phyloP scores from a whole-genome alignment of 1,140 invertebrate genomes.

The Drosophila bipectinata region DNA sequence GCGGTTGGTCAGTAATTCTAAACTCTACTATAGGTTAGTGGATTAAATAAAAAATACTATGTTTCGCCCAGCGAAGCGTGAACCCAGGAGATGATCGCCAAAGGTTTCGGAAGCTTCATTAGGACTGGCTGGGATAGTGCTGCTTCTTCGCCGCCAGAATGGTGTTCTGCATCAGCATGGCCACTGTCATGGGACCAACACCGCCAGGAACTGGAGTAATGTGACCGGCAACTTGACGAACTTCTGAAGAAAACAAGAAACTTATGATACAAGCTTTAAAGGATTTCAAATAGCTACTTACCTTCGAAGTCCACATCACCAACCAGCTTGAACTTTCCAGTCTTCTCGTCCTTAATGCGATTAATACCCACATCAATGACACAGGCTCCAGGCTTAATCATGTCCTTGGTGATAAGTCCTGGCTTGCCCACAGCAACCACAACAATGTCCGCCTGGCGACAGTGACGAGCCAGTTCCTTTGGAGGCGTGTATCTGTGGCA shows the following conservation, averaged over 20 bases:
- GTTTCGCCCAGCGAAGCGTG: slow-evolving; percentile 21
- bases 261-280: neutral
- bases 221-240: slow-evolving; percentile 90
- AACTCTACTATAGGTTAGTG: slow-evolving; percentile 19
- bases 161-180: slow-evolving; percentile 95
- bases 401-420: slow-evolving; percentile 91
- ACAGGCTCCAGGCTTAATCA: slow-evolving; percentile 94
- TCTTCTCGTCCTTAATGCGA: slow-evolving; percentile 86
- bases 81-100: neutral
- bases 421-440: slow-evolving; percentile 92
- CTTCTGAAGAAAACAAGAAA: slow-evolving; percentile 85
- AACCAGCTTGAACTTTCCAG: slow-evolving; percentile 90
- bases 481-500: slow-evolving; percentile 94
- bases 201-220: slow-evolving; percentile 95
- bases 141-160: slow-evolving; percentile 87
- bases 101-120: neutral
- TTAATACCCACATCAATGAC: slow-evolving; percentile 95
- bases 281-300: slow-evolving; percentile 53
- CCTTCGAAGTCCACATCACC: slow-evolving; percentile 95
- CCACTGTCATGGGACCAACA: slow-evolving; percentile 95
- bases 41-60: slow-evolving; percentile 73
- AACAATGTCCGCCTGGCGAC: slow-evolving; percentile 92
- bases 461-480: slow-evolving; percentile 88
- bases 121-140: slow-evolving; percentile 1
- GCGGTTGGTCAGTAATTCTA: slow-evolving; percentile 34